Conservation (phyloP, 2,888 invertebrate genomes). For the Caenorhabditis panamensis region DNA sequence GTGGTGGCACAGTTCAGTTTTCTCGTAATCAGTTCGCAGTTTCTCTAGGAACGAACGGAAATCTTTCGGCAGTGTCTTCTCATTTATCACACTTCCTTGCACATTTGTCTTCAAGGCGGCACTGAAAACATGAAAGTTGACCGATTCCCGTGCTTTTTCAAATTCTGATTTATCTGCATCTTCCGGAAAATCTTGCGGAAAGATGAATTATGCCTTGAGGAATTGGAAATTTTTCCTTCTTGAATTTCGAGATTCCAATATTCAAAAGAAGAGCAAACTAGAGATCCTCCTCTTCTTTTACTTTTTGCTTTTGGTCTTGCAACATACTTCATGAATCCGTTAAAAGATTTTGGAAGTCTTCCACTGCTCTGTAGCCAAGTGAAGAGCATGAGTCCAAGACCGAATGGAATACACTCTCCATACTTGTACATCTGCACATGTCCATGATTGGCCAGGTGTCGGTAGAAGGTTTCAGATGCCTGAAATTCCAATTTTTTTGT, state of each 20-base stretch:
- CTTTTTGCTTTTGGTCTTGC: background rate
- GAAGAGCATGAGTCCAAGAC: conserved; percentile 72
- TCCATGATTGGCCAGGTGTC: conserved; percentile 86
- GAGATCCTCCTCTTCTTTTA: background rate
- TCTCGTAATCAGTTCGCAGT: conserved; percentile 62
- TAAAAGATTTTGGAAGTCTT: conserved; percentile 59
- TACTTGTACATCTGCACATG: conserved; percentile 85
- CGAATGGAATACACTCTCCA: conserved; percentile 86
- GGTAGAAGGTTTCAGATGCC: conserved; percentile 89
- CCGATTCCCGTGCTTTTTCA: background rate
- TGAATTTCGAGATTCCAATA: conserved; percentile 47
- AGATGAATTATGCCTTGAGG: conserved; percentile 54
- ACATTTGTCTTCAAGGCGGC: conserved; percentile 61
- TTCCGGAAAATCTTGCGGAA: conserved; percentile 12
- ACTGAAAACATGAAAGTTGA: conserved; percentile 50
- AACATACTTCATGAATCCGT: conserved; percentile 61
- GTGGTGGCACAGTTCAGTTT: conserved; percentile 70
- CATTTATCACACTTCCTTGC: conserved; percentile 52
- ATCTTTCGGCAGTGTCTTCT: conserved; percentile 58
- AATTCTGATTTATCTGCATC: conserved; percentile 41
- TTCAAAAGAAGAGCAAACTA: conserved; percentile 47
- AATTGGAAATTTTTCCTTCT: conserved; percentile 44
- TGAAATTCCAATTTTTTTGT: conserved; percentile 70
- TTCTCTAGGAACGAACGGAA: conserved; percentile 60
- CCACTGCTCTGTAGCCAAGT: conserved; percentile 68